A percentile compares a stretch with the other conserved stretches of the same genome.
phyloP scores from a whole-genome alignment of 1,140 invertebrate genomes.

The Nymphalis io region DNA sequence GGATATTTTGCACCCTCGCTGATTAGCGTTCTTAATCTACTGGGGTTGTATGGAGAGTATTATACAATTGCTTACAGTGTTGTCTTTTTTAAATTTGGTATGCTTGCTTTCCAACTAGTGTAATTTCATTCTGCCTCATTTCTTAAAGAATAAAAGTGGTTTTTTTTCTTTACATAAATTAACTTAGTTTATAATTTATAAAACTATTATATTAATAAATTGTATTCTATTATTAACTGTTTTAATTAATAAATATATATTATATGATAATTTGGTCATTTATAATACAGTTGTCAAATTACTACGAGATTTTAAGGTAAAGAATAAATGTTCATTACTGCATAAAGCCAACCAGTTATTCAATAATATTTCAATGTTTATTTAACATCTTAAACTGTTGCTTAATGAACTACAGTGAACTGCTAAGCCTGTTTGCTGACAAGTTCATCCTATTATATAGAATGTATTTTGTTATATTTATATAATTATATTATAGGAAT shows the following conservation, averaged over 20 bases:
- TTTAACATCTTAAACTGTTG: constrained; percentile 76
- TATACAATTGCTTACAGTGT: constrained; percentile 37
- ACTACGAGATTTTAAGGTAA: too few relatives aligned
- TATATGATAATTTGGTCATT: too few relatives aligned
- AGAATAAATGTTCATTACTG: constrained; percentile 29
- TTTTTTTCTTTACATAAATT: too few relatives aligned
- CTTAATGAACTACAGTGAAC: constrained; percentile 67
- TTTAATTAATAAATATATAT: too few relatives aligned
- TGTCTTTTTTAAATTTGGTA: not conserved
- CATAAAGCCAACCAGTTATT: constrained; percentile 66
- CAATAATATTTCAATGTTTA: constrained; percentile 78
- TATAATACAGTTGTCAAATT: too few relatives aligned
- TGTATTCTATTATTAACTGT: too few relatives aligned
- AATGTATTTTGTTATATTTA: not conserved
- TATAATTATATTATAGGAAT: constrained; percentile 2
- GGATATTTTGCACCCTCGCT: constrained; percentile 73
- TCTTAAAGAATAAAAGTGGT: too few relatives aligned
- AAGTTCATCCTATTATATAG: constrained; percentile 58
- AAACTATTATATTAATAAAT: too few relatives aligned
- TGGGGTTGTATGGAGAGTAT: constrained; percentile 59
- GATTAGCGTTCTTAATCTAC: constrained; percentile 79
- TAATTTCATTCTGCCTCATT: too few relatives aligned
- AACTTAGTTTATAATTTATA: too few relatives aligned
- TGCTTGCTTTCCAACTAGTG: too few relatives aligned
- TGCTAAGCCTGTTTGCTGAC: constrained; percentile 57